Percentiles rank a stretch among this genome's conserved stretches.
Evolutionary conservation across 2,113 vertebrate genomes (phyloP).

Genomic region (Formicarius rufipectus): DNA sequence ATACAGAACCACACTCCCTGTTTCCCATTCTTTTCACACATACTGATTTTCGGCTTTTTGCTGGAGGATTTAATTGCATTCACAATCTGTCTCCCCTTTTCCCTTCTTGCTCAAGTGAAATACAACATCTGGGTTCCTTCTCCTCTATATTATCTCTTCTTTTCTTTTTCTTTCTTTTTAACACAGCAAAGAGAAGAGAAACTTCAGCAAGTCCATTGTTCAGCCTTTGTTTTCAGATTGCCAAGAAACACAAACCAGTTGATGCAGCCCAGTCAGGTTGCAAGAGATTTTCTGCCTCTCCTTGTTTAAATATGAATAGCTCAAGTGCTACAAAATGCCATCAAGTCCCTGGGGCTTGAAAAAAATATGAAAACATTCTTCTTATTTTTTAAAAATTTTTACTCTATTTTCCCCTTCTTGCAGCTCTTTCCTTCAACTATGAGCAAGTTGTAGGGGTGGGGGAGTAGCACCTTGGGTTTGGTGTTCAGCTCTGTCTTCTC

Average conservation of each 20-base stretch:
- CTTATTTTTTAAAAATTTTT: no score
- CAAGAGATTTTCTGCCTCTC: background rate
- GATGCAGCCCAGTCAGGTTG: background rate
- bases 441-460: background rate
- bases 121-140: background rate
- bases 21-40: background rate
- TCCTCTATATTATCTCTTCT: background rate
- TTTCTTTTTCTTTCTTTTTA: background rate
- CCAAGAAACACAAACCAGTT: background rate
- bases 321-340: background rate
- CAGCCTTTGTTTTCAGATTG: background rate
- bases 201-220: background rate
- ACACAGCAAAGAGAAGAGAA: background rate
- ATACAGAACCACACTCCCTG: background rate
- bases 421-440: background rate
- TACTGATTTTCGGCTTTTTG: background rate
- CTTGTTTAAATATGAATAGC: background rate
- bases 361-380: background rate
- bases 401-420: background rate
- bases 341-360: background rate
- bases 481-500: background rate
- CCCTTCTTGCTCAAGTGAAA: background rate
- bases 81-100: background rate
- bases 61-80: slow-evolving; percentile 12
- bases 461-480: background rate